Percentiles rank a stretch among this genome's conserved stretches.
phyloP scores from a whole-genome alignment of 2,888 invertebrate species.

The Melieria omissa region DNA sequence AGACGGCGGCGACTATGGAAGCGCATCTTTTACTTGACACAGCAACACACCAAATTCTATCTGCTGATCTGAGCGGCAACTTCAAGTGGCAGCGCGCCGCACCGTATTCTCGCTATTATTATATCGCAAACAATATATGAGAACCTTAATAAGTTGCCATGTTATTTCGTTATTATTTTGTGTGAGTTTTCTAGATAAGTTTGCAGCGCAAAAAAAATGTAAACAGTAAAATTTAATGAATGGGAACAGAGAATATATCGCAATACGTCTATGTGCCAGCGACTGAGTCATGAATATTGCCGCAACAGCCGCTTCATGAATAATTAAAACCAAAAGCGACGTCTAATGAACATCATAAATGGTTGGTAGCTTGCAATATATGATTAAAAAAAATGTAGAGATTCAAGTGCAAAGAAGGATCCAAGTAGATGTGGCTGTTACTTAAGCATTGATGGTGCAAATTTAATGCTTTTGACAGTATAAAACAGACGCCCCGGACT shows the following conservation, averaged over 20 bases:
- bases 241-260: conserved; percentile 37
- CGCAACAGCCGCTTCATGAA: conserved; percentile 11
- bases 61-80: background rate
- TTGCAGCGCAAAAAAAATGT: conserved; percentile 13
- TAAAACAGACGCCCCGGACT: too few species aligned
- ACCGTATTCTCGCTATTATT: conserved; percentile 10
- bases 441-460: too few species aligned
- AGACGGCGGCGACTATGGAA: too few species aligned
- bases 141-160: conserved; percentile 26
- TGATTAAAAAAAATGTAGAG: background rate
- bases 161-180: conserved; percentile 33
- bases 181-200: conserved; percentile 23
- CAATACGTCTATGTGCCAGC: conserved; percentile 31
- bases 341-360: background rate
- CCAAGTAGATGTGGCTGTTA: background rate
- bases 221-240: conserved; percentile 43
- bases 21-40: too few species aligned
- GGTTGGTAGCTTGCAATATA: background rate
- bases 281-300: conserved; percentile 33
- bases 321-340: conserved; percentile 1
- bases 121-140: conserved; percentile 31
- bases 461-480: too few species aligned
- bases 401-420: background rate
- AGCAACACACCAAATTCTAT: background rate
- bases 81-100: too few species aligned